phyloP scores from a whole-genome alignment of 2,797 vertebrate species.

The Sandelia bainsii region DNA sequence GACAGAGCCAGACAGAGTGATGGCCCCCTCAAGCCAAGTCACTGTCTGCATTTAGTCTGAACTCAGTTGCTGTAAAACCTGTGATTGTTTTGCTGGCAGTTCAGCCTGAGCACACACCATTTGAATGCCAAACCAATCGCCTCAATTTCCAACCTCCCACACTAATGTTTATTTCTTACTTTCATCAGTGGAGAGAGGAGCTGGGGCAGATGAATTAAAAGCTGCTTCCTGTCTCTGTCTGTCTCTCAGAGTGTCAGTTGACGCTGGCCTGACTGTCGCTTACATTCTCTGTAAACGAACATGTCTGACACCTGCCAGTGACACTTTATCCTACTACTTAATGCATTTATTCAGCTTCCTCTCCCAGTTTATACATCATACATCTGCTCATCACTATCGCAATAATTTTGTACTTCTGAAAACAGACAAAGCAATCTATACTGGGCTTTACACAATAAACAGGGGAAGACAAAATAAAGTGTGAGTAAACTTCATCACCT shows the following conservation, averaged over 20 bases:
- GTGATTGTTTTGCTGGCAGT: slow-evolving; percentile 28
- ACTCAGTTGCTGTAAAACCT: slow-evolving; percentile 18
- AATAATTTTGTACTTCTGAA: neutral
- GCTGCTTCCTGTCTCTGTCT: slow-evolving; percentile 17
- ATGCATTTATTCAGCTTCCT: neutral
- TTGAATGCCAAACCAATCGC: slow-evolving; percentile 45
- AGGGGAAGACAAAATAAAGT: neutral
- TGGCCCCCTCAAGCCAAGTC: neutral
- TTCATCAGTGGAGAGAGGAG: slow-evolving; percentile 27
- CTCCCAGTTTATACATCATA: neutral
- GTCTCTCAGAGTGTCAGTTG: slow-evolving; percentile 8
- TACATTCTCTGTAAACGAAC: neutral
- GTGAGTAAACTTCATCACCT: neutral
- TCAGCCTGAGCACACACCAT: neutral
- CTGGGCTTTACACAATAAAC: neutral
- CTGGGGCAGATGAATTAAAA: neutral
- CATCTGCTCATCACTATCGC: neutral
- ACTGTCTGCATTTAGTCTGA: slow-evolving; percentile 18
- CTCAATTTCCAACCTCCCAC: slow-evolving; percentile 45
- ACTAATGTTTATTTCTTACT: slow-evolving; percentile 38
- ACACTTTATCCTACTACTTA: neutral
- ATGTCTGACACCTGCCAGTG: neutral
- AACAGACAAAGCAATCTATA: neutral
- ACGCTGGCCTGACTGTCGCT: neutral
- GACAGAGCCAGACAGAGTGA: too few species aligned